A percentile compares a stretch with the other conserved stretches of the same genome.
Evolutionary conservation across 2,113 vertebrate species (phyloP).

Genomic region (Triplophysa rosa): DNA sequence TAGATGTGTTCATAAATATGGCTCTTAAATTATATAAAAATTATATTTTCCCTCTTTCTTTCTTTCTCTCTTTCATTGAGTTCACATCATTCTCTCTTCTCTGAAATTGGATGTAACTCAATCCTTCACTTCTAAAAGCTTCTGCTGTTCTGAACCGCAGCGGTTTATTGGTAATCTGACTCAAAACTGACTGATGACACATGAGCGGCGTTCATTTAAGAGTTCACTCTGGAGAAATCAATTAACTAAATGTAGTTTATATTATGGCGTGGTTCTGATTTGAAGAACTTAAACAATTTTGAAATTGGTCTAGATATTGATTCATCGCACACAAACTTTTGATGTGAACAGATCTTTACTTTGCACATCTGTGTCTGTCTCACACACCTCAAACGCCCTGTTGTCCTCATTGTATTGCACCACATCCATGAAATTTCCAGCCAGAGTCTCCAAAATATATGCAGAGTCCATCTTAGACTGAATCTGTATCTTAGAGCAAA

Average conservation of each 20-base stretch:
- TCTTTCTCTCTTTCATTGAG: neutral
- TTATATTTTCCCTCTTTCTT: slow-evolving; percentile 1
- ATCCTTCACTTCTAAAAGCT: slow-evolving; percentile 55
- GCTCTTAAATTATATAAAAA: neutral
- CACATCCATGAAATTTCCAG: slow-evolving; percentile 70
- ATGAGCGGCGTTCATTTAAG: too few relatives aligned
- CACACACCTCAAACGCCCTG: slow-evolving; percentile 64
- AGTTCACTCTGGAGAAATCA: too few relatives aligned
- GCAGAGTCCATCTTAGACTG: slow-evolving; percentile 63
- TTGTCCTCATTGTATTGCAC: slow-evolving; percentile 73
- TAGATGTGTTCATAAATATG: neutral
- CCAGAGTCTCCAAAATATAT: slow-evolving; percentile 67
- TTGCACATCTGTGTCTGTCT: neutral
- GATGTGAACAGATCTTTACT: too few relatives aligned
- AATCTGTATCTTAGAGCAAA: slow-evolving; percentile 68
- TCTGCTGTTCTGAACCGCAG: slow-evolving; percentile 67
- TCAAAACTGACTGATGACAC: slow-evolving; percentile 63
- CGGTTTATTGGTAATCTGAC: slow-evolving; percentile 73
- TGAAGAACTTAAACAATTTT: too few relatives aligned
- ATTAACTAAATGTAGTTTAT: too few relatives aligned
- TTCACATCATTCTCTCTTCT: neutral
- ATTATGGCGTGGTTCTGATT: too few relatives aligned
- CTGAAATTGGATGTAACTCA: slow-evolving; percentile 51
- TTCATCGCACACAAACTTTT: neutral
- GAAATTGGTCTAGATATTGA: too few relatives aligned